Base-by-base conservation (phyloP, 2,888 invertebrate genomes). In the Achlya flavicornis region DNA sequence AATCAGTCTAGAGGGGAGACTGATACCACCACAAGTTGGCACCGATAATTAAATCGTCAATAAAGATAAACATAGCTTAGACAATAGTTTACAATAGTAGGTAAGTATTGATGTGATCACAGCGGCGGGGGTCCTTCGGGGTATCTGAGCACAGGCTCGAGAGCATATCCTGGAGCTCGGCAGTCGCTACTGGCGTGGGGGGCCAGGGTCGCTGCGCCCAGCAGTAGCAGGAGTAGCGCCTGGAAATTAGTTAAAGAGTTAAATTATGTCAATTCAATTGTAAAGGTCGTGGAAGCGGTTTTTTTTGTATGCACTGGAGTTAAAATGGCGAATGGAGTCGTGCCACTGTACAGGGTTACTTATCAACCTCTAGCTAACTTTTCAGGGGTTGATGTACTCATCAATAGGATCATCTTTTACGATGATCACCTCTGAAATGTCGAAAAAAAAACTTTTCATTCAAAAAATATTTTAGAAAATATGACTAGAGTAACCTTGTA, bases 51-150 rank as follows among this genome's bases (percentile, higher is more conserved):
- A 46, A n/a, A 46, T 14, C 46, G 46, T 46, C 46, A 46, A 46
- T 46, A 46, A 46, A 46, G 46, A 46, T 46, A 46, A 46, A 46
- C n/a, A n/a, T 41, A 41, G 12, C 12, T 41, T 5, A n/a, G n/a
- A 46, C 46, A 12, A 12, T 4, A n/a, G 46, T 46, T 46, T 46
- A 46, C n/a, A 46, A 10, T 38, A 26, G 32, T 57, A 26, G 12
- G 10, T 57, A 26, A 4, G 10, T 41, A 60, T 12, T 8, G 11
- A 14, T 41, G 8, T 59, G 16, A 16, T 91, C 96, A 98, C 67
- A 97, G 95, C 63, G 99, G 99, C 66, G 99, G 99, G 61, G 98
- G 98, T 71, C 99, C 98, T 86, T 98, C 97, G 32, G 97, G 97
- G 93, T 98, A 99, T 66, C 97, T 95, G 75, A 99, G 94, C 90